Evolutionary conservation across 2,113 vertebrate species (phyloP).

Genomic region (Chionis minor): DNA sequence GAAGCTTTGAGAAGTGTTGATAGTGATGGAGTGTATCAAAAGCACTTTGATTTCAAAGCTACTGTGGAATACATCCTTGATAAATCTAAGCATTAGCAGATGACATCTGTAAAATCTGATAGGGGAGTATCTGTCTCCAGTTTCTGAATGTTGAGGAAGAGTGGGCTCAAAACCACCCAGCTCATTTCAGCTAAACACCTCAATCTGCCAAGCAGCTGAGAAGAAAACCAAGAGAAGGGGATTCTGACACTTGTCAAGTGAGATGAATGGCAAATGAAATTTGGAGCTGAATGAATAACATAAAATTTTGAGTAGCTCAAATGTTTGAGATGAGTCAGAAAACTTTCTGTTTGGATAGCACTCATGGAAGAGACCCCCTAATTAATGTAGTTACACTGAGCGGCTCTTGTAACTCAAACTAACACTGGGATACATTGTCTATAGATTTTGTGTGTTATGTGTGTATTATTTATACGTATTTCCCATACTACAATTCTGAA

Average conservation of each 20-base stretch:
- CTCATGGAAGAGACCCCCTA: neutral
- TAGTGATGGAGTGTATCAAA: neutral
- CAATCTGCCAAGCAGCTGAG: neutral
- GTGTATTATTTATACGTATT: neutral
- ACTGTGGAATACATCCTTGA: neutral
- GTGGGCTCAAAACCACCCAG: neutral
- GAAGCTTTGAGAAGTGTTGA: neutral
- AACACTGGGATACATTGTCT: fast-evolving
- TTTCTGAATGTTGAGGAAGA: neutral
- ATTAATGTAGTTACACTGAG: neutral
- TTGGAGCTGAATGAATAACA: neutral
- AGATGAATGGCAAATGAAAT: neutral
- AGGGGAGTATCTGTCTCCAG: neutral
- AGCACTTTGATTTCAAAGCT: neutral
- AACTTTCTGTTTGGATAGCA: neutral
- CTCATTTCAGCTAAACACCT: neutral
- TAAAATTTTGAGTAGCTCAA: neutral
- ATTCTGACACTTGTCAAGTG: neutral
- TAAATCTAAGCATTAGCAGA: neutral
- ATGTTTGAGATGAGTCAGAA: neutral
- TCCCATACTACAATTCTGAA: neutral
- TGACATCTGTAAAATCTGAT: neutral
- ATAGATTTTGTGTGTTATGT: neutral
- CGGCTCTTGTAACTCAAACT: neutral
- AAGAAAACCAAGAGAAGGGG: neutral